Evolutionary conservation across 2,113 vertebrate genomes (phyloP).

Genomic region (Ceratotherium simum): DNA sequence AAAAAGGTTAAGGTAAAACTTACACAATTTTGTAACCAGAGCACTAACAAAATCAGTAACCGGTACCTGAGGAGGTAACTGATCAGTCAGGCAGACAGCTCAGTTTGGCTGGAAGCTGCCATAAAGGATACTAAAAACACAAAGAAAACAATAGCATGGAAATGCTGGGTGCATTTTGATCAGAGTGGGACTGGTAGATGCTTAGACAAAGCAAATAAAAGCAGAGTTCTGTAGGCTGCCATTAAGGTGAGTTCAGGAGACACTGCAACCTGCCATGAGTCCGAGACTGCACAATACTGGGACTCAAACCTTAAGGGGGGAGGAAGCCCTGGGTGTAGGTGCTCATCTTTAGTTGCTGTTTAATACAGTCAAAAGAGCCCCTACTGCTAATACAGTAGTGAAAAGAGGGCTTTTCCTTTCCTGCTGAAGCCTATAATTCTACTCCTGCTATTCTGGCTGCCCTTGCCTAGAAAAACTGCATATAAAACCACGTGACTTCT

Average conservation of each 20-base stretch:
- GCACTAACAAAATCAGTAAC: neutral
- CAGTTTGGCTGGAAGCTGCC: neutral
- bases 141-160: neutral
- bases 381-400: neutral
- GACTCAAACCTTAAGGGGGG: neutral
- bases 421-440: neutral
- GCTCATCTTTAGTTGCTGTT: neutral
- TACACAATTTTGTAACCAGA: neutral
- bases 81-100: neutral
- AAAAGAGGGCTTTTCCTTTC: constrained; percentile 19
- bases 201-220: constrained; percentile 1
- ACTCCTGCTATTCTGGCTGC: neutral
- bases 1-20: neutral
- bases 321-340: neutral
- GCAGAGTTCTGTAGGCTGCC: neutral
- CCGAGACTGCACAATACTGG: neutral
- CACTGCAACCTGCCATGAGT: neutral
- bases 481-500: neutral
- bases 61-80: neutral
- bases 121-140: neutral
- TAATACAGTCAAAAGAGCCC: neutral
- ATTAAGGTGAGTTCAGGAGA: neutral
- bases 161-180: neutral
- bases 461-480: neutral
- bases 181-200: neutral